These are phyloP conservation scores for Seira musarum DNA, from an alignment of 2,888 invertebrate species.

Conservation along the genomic window DNA sequence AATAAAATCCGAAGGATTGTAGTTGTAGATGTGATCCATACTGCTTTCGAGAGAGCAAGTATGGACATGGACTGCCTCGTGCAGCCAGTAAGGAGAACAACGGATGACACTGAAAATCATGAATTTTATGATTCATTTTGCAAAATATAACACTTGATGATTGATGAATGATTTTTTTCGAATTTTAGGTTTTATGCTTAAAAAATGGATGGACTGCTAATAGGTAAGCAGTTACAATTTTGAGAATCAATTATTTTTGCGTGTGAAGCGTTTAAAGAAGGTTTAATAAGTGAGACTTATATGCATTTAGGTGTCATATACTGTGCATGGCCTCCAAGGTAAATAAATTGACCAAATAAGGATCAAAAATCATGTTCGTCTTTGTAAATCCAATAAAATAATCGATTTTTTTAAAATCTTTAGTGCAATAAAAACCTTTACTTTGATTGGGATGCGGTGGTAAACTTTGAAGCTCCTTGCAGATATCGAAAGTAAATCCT, in stretches of 20 bases:
- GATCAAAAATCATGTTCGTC: background rate
- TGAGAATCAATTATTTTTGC: too few species aligned
- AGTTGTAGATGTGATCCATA: constrained; percentile 47
- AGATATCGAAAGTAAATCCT: constrained; percentile 42
- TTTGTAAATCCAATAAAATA: background rate
- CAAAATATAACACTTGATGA: too few species aligned
- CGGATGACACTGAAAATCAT: too few species aligned
- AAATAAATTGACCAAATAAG: too few species aligned
- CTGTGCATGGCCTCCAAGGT: constrained; percentile 49
- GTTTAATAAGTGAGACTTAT: background rate
- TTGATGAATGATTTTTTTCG: too few species aligned
- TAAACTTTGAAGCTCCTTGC: constrained; percentile 47
- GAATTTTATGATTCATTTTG: too few species aligned
- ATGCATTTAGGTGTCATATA: constrained; percentile 37
- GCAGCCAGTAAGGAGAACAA: too few species aligned
- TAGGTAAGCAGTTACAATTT: constrained; percentile 23
- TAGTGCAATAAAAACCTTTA: constrained; percentile 41
- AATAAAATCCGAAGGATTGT: constrained; percentile 40
- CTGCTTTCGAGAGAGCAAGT: constrained; percentile 26
- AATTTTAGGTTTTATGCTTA: constrained; percentile 45
- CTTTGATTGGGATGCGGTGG: constrained; percentile 36
- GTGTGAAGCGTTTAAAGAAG: constrained; percentile 5
- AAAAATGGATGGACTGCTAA: constrained; percentile 51
- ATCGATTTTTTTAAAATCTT: background rate
- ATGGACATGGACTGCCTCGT: constrained; percentile 41